Percentiles rank a stretch among this genome's conserved stretches.
phyloP scores from a whole-genome alignment of 1,140 invertebrate species.

The Luehdorfia chinensis region DNA sequence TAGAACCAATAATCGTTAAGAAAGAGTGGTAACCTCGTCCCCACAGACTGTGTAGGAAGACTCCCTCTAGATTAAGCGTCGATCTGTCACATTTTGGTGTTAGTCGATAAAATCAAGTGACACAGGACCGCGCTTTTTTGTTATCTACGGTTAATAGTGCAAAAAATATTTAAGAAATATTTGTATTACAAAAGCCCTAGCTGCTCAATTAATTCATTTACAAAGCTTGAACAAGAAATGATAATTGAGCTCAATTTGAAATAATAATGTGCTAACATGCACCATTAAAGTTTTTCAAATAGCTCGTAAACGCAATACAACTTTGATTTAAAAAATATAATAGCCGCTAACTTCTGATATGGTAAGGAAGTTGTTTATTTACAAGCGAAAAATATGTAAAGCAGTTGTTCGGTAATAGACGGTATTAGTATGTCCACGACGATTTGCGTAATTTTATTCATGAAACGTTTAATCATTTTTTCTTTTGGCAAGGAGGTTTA shows the following conservation, averaged over 20 bases:
- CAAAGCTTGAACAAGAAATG: not conserved
- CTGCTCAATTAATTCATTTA: too few relatives aligned
- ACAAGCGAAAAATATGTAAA: slow-evolving; percentile 9
- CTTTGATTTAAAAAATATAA: not conserved
- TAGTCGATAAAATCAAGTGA: too few relatives aligned
- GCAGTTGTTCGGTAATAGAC: not conserved
- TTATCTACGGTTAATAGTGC: too few relatives aligned
- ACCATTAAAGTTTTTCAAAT: not conserved
- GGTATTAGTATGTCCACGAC: slow-evolving; percentile 1
- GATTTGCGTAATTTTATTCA: slow-evolving; percentile 12
- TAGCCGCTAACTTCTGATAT: not conserved
- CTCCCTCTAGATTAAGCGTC: too few relatives aligned
- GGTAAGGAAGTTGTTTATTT: slow-evolving; percentile 8
- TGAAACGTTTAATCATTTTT: slow-evolving; percentile 2
- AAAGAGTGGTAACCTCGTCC: too few relatives aligned
- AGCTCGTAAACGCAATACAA: not conserved
- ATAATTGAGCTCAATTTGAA: not conserved
- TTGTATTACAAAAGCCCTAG: too few relatives aligned
- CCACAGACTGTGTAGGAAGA: too few relatives aligned
- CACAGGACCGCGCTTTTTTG: too few relatives aligned
- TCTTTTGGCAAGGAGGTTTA: slow-evolving; percentile 7
- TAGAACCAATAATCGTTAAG: too few relatives aligned
- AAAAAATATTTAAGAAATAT: too few relatives aligned
- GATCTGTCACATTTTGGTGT: too few relatives aligned
- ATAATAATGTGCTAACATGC: not conserved